A percentile compares a stretch with the other conserved stretches of the same genome.
Evolutionary conservation across 2,113 vertebrate species (phyloP).

Genomic region (Calidris pygmaea): DNA sequence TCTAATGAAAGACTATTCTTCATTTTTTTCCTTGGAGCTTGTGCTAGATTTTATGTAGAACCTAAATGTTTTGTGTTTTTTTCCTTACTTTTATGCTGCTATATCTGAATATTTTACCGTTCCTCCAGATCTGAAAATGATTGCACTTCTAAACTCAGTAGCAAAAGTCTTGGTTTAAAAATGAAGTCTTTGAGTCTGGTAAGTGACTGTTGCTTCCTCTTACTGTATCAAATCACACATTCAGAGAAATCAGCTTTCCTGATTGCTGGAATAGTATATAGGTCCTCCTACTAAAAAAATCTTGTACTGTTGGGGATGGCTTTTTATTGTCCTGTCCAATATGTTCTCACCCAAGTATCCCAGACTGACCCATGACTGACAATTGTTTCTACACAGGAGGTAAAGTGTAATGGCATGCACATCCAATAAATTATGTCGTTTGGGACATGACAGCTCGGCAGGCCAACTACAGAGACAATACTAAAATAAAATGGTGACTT

Average conservation of each 20-base stretch:
- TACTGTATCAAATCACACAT: background rate
- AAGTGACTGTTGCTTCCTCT: background rate
- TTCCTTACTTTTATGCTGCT: background rate
- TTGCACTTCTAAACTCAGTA: background rate
- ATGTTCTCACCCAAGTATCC: background rate
- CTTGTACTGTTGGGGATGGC: fast-evolving
- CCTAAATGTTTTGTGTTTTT: background rate
- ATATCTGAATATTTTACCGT: background rate
- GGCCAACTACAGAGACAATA: background rate
- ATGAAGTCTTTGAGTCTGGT: background rate
- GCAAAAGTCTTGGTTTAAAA: background rate
- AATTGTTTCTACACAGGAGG: background rate
- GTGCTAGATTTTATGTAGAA: background rate
- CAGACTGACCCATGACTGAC: background rate
- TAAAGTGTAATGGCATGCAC: background rate
- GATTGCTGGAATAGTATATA: background rate
- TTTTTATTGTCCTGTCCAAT: background rate
- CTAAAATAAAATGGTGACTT: background rate
- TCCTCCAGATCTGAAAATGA: background rate
- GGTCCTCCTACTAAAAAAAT: background rate
- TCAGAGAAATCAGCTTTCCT: background rate
- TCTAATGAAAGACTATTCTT: background rate
- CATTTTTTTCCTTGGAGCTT: background rate
- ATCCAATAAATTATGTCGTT: background rate
- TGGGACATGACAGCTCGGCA: background rate